These are phyloP conservation scores for Polyodon spathula DNA, from an alignment of 2,113 vertebrate genomes.

Conservation along the genomic window DNA sequence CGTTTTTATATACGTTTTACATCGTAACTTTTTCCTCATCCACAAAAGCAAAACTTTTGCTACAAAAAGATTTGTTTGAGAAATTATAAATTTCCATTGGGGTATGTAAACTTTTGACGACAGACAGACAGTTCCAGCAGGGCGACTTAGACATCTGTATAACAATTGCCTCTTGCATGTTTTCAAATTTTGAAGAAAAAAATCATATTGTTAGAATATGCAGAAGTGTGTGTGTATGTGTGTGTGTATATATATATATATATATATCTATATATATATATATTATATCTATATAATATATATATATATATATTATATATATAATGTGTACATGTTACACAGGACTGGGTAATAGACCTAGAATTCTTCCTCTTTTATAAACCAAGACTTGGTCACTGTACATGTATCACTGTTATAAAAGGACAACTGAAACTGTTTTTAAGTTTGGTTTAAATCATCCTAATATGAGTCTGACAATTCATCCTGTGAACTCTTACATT, in stretches of 20 bases:
- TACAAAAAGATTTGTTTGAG: no score
- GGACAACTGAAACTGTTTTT: not conserved
- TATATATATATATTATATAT: no score
- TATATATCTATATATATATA: not conserved
- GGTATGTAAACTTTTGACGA: no score
- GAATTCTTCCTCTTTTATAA: slow-evolving; percentile 5
- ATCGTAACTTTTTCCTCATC: no score
- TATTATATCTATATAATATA: slow-evolving; percentile 1
- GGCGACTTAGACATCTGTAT: not conserved
- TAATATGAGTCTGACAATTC: no score
- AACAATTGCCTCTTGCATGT: slow-evolving; percentile 10
- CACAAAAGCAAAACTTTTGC: no score
- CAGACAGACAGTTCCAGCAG: slow-evolving; percentile 4
- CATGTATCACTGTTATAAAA: slow-evolving; percentile 1
- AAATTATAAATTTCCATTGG: no score
- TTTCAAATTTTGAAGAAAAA: slow-evolving; percentile 11
- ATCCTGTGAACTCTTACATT: no score
- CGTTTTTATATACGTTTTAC: no score
- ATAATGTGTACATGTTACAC: no score
- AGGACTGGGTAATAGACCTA: slow-evolving; percentile 6
- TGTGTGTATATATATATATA: slow-evolving; percentile 10
- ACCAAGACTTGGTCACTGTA: not conserved
- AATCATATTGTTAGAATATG: slow-evolving; percentile 10
- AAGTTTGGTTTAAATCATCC: no score
- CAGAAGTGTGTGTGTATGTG: not conserved